These are phyloP conservation scores for Glandiceps talaboti DNA, from an alignment of 53 echinoderm and acorn worm genomes.

Conservation along the genomic window DNA sequence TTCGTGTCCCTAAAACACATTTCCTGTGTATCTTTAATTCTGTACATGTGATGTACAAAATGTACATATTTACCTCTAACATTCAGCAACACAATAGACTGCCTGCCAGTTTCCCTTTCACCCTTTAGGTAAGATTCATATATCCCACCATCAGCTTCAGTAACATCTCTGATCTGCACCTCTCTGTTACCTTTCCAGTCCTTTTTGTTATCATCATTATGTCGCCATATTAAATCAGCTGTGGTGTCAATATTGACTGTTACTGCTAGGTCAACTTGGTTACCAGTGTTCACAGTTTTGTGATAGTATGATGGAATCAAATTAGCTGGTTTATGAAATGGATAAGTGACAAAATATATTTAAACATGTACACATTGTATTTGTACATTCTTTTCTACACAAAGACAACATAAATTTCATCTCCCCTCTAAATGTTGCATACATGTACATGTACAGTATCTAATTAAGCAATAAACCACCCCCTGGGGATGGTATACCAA, in stretches of 20 bases:
- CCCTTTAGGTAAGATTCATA: conserved; percentile 15
- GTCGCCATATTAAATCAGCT: conserved; percentile 12
- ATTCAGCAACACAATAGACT: background rate
- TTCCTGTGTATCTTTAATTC: too few relatives aligned
- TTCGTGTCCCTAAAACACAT: too few relatives aligned
- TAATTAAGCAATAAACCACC: too few relatives aligned
- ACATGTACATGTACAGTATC: too few relatives aligned
- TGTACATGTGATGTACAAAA: too few relatives aligned
- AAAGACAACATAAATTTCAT: too few relatives aligned
- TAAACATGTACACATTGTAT: too few relatives aligned
- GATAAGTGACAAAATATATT: too few relatives aligned
- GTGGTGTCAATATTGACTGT: background rate
- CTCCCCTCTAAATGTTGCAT: too few relatives aligned
- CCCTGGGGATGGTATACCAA: too few relatives aligned
- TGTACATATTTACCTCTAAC: conserved; percentile 8
- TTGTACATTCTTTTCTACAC: too few relatives aligned
- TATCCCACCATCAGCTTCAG: conserved; percentile 6
- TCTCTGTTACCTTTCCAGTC: conserved; percentile 1
- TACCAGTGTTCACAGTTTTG: background rate
- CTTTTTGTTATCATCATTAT: background rate
- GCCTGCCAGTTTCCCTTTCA: background rate
- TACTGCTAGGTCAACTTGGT: background rate
- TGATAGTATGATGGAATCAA: background rate
- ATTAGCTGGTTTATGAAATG: too few relatives aligned
- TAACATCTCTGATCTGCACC: background rate